Percentiles rank a stretch among this genome's conserved stretches.
Evolutionary conservation across 2,888 invertebrate species (phyloP).

Genomic region (Penaeus monodon): DNA sequence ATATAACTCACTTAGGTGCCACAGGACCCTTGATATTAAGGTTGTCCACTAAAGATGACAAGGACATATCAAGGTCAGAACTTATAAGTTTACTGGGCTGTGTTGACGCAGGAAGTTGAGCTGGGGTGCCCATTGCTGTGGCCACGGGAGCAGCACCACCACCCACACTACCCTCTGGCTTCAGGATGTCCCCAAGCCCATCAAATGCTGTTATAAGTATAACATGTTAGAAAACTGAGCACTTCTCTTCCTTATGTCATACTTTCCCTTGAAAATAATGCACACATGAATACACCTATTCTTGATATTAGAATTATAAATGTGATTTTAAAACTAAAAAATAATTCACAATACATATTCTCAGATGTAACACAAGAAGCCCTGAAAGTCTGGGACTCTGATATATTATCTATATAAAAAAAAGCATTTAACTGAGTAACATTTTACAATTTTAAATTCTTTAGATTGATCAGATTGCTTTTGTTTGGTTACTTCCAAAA

Average conservation of each 20-base stretch:
- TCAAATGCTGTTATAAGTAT: conserved; percentile 76
- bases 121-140: conserved; percentile 5
- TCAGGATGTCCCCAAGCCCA: conserved; percentile 80
- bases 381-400: no score
- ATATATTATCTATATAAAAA: no score
- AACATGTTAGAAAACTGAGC: background rate
- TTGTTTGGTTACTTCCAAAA: no score
- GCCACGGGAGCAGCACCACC: conserved; percentile 28
- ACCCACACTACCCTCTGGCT: conserved; percentile 72
- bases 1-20: conserved; percentile 59
- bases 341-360: no score
- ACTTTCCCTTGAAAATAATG: no score
- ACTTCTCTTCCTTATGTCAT: background rate
- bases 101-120: conserved; percentile 3
- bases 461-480: no score
- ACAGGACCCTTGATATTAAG: conserved; percentile 65
- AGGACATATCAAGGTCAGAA: conserved; percentile 64
- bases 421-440: no score
- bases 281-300: no score
- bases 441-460: no score
- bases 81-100: conserved; percentile 63
- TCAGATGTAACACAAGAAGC: no score
- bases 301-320: no score
- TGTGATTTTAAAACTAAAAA: no score
- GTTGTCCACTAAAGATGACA: conserved; percentile 65